Percentiles rank a stretch among this genome's conserved stretches.
These are phyloP conservation scores for Zaprionus ghesquierei DNA, from an alignment of 1,140 invertebrate species.

Conservation along the genomic window DNA sequence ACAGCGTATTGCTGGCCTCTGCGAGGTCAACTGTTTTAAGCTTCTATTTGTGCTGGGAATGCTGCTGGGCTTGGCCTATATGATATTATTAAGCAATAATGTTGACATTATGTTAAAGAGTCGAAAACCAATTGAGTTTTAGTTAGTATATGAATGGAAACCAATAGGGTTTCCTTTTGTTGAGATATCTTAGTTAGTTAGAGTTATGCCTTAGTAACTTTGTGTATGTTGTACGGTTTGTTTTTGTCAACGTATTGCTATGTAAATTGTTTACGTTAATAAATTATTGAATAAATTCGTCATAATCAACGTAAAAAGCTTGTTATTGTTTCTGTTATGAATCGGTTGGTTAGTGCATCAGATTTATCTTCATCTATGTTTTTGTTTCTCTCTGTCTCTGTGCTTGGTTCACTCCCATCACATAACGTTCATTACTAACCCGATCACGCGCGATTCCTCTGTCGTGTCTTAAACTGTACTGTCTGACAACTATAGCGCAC, in stretches of 20 bases:
- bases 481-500: slow-evolving; percentile 68
- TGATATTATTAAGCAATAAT: slow-evolving; percentile 35
- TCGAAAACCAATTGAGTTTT: slow-evolving; percentile 45
- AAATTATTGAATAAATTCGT: neutral
- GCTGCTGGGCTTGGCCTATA: slow-evolving; percentile 14
- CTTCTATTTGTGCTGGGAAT: slow-evolving; percentile 12
- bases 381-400: slow-evolving; percentile 12
- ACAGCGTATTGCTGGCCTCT: neutral
- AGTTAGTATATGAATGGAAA: slow-evolving; percentile 12
- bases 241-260: too few species aligned
- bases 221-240: too few species aligned
- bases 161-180: neutral
- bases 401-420: too few species aligned
- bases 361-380: too few species aligned
- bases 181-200: neutral
- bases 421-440: too few species aligned
- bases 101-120: slow-evolving; percentile 16
- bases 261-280: too few species aligned
- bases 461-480: slow-evolving; percentile 21
- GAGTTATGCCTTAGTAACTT: neutral
- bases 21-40: neutral
- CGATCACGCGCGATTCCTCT: too few species aligned
- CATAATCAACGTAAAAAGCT: neutral
- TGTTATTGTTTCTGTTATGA: neutral
- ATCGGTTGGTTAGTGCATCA: neutral